Percentiles rank a stretch among this genome's conserved stretches.
Conservation (phyloP, 1,140 invertebrate genomes). For the Cheumatopsyche charites region DNA sequence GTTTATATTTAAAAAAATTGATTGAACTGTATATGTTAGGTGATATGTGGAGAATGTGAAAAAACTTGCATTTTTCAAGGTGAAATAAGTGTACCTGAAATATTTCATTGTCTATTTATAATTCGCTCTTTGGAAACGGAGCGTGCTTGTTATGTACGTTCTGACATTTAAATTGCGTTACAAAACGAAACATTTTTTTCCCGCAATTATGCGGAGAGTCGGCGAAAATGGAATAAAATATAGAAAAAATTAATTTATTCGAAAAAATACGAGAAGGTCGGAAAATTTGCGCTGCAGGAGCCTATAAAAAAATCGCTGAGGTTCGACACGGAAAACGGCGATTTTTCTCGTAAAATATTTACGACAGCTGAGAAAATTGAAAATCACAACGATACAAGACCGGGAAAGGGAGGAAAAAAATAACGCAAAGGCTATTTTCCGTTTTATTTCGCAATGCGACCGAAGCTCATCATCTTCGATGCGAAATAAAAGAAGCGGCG, state of each 20-base stretch:
- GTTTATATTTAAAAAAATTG: no score
- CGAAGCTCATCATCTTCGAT: no score
- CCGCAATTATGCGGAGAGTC: slow-evolving; percentile 6
- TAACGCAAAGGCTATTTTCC: no score
- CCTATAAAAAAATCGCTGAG: background rate
- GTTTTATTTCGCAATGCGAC: no score
- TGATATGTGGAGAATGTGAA: no score
- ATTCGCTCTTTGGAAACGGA: no score
- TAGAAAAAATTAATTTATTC: slow-evolving; percentile 2
- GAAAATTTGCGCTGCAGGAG: background rate
- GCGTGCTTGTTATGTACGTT: background rate
- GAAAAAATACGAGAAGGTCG: background rate
- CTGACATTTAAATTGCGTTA: slow-evolving; percentile 1
- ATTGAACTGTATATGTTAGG: no score
- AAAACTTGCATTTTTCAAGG: background rate
- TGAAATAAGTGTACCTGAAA: background rate
- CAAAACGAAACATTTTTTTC: background rate
- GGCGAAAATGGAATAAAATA: slow-evolving; percentile 12
- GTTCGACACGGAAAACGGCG: slow-evolving; percentile 1
- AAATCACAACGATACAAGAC: background rate
- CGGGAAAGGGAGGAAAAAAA: background rate
- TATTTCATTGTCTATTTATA: background rate
- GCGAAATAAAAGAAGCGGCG: no score
- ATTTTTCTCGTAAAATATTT: slow-evolving; percentile 8
- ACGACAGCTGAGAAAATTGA: slow-evolving; percentile 10